Conservation (phyloP, 2,888 invertebrate species). For the Nasonia oneida region DNA sequence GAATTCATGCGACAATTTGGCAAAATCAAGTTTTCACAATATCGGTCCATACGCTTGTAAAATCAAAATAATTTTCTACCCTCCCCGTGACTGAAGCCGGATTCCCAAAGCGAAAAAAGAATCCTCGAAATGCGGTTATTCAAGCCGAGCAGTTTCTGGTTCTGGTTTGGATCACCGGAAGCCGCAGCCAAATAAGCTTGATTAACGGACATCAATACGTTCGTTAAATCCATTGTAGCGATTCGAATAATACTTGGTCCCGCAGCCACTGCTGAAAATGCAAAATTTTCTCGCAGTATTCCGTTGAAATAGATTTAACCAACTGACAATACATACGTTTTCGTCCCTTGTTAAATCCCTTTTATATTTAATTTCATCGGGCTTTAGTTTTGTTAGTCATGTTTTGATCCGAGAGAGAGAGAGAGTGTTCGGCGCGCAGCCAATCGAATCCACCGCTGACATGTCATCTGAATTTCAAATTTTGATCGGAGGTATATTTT, state of each 20-base stretch:
- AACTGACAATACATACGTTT: neutral
- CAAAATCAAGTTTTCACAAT: neutral
- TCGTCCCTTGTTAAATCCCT: neutral
- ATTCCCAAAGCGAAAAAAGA: neutral
- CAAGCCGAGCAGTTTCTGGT: neutral
- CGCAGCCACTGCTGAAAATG: neutral
- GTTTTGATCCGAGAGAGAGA: neutral
- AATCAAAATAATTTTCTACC: neutral
- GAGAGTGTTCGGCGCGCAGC: neutral
- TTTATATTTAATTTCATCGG: neutral
- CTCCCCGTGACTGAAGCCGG: neutral
- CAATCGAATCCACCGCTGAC: neutral
- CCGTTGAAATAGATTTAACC: neutral
- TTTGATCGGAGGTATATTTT: neutral
- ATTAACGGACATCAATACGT: conserved; percentile 46
- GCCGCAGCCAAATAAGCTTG: conserved; percentile 35
- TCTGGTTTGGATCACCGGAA: neutral
- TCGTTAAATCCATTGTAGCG: conserved; percentile 38
- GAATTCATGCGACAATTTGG: too few species aligned
- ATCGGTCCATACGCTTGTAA: neutral
- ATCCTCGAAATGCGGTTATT: conserved; percentile 4
- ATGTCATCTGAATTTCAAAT: neutral
- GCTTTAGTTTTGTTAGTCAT: neutral
- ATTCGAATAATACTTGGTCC: neutral
- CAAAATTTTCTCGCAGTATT: neutral